Evolutionary conservation across 1,140 invertebrate genomes (phyloP), one percentile per base, ranked within the genome.

Genomic region (Penaeus vannamei): DNA sequence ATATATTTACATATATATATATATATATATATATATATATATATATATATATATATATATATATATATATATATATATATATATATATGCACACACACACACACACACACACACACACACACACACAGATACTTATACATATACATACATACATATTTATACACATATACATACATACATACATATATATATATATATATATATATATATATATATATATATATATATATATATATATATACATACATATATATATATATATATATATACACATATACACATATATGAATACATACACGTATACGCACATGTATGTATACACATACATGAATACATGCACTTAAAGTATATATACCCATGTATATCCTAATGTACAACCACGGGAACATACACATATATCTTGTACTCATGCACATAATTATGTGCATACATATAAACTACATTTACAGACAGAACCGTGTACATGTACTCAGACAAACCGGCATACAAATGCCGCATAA

Each of bases 301-400:
- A 32, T 32, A 72, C 1, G 23, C 2, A 72, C 2, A 72, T 23
- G 23, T 23, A 72, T 23, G 23, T 23, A 72, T 23, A 72, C 2
- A 26, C 2, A 72, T 23, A 72, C 2, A 72, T 23, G 1, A 0
- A 72, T 23, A 72, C 2, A 32, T 23, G 23, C 2, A 72, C 23
- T 23, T 72, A 72, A 72, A 23, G 23, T 72, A 72, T 72, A 72
- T 72, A 72, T 72, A 72, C 23, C 20, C 23, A 72, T 72, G 23
- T 72, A 72, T 72, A 72, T 72, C 20, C 23, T 23, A 23, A 72
- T 72, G 23, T 72, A 72, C 23, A 72, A 23, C 20, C 23, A 72
- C 23, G 19, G 4, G 19, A 8, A 69, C 19, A 69, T 69, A 32
- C 19, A 26, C 19, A 69, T 32, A 22, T 69, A 19, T 26, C 0